phyloP scores from a whole-genome alignment of 30 jellyfish, hydroid and myxozoan genomes.

The Chrysaora quinquecirrha region DNA sequence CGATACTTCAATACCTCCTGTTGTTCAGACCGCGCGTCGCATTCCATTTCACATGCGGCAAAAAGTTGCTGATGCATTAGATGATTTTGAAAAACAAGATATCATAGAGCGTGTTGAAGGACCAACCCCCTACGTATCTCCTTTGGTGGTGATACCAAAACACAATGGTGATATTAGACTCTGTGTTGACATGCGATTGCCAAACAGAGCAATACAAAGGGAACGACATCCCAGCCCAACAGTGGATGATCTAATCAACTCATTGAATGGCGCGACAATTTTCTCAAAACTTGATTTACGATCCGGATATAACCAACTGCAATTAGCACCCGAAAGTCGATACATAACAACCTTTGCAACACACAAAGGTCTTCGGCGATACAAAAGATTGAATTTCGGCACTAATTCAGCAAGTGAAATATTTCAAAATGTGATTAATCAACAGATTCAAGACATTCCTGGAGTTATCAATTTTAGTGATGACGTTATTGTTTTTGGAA shows the following conservation, averaged over 20 bases:
- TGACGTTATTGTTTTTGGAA: no score
- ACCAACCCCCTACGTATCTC: not conserved
- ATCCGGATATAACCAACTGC: constrained; percentile 3
- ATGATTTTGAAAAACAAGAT: not conserved
- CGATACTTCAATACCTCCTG: not conserved
- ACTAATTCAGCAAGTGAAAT: constrained; percentile 46
- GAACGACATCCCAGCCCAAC: constrained; percentile 43
- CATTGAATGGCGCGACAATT: constrained; percentile 20
- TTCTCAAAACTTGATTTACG: constrained; percentile 31
- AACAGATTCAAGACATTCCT: constrained; percentile 40
- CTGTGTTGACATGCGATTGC: constrained; percentile 1
- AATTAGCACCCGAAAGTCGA: constrained; percentile 26
- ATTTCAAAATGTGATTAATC: constrained; percentile 51
- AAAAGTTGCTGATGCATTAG: not conserved
- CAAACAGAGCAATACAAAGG: constrained; percentile 26
- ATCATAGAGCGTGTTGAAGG: not conserved
- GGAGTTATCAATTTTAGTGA: constrained; percentile 50
- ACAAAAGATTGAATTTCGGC: constrained; percentile 30
- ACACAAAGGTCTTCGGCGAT: no score
- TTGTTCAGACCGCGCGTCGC: constrained; percentile 1
- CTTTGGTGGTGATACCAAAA: not conserved
- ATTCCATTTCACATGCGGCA: not conserved
- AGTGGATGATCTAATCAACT: constrained; percentile 17
- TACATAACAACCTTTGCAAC: constrained; percentile 41
- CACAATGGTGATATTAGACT: not conserved